Percentiles rank a stretch among this genome's conserved stretches.
Conservation (phyloP, 1,140 invertebrate species). For the Dendroctonus ponderosae region DNA sequence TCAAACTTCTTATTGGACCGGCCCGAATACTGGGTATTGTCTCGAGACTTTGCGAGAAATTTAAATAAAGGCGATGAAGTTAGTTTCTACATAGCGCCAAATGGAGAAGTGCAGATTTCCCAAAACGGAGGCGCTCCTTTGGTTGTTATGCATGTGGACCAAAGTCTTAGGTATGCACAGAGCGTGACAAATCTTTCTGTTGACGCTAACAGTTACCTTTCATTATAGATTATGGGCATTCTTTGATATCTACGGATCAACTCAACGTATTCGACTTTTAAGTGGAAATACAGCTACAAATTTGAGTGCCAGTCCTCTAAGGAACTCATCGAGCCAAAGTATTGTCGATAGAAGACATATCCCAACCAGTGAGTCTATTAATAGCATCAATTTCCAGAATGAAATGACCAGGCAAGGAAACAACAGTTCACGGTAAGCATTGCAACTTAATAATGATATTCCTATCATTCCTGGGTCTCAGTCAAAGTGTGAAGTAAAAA, state of each 20-base stretch:
- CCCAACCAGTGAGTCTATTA: conserved; percentile 55
- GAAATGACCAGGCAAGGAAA: conserved; percentile 43
- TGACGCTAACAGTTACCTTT: neutral
- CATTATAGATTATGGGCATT: conserved; percentile 77
- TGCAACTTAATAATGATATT: no score
- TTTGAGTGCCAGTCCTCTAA: conserved; percentile 45
- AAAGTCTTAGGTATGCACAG: conserved; percentile 61
- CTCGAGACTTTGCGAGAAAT: conserved; percentile 84
- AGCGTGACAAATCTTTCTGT: neutral
- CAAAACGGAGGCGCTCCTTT: conserved; percentile 79
- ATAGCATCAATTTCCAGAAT: conserved; percentile 52
- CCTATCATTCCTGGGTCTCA: no score
- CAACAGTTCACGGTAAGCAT: conserved; percentile 41
- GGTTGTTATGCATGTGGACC: conserved; percentile 93
- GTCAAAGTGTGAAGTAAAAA: no score
- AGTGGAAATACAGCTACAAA: conserved; percentile 51
- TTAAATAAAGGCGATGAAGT: conserved; percentile 86
- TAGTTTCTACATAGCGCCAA: conserved; percentile 78
- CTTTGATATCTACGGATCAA: conserved; percentile 94
- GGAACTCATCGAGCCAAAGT: conserved; percentile 43
- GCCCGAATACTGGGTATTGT: conserved; percentile 97
- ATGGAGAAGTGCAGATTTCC: conserved; percentile 85
- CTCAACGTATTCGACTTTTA: conserved; percentile 77
- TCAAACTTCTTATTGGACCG: conserved; percentile 88
- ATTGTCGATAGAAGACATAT: conserved; percentile 44